Percentiles rank a stretch among this genome's conserved stretches.
Conservation (phyloP, 2,113 vertebrate species). For the Platysteira castanea region DNA sequence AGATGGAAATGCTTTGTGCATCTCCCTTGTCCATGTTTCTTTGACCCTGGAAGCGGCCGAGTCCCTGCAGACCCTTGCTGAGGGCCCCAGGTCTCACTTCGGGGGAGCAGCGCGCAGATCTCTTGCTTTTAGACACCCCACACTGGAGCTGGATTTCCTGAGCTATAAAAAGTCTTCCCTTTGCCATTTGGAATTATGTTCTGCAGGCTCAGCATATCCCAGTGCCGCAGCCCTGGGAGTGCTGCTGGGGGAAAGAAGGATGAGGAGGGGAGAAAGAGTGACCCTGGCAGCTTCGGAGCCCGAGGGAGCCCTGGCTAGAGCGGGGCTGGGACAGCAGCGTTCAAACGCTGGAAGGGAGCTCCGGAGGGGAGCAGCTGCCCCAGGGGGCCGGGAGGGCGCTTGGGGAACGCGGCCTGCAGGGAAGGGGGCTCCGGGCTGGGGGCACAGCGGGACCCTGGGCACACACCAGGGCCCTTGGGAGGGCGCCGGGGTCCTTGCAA, state of each 20-base stretch:
- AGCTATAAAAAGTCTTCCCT: constrained; percentile 69
- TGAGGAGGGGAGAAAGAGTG: fast-evolving
- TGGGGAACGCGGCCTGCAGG: fast-evolving
- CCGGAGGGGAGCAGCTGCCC: not conserved
- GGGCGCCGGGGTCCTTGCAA: fast-evolving
- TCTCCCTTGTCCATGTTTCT: fast-evolving
- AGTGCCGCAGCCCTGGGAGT: not conserved
- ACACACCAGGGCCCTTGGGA: not conserved
- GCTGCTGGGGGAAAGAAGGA: not conserved
- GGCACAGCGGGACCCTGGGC: not conserved
- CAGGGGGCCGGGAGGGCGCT: too few species aligned
- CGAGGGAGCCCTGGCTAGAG: fast-evolving
- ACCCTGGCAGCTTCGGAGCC: not conserved
- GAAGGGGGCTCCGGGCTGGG: not conserved
- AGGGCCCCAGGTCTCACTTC: not conserved
- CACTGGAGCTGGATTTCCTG: not conserved
- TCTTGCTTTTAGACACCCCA: not conserved
- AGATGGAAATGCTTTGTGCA: not conserved
- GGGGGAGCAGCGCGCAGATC: fast-evolving
- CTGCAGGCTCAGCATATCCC: constrained; percentile 54
- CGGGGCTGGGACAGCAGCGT: not conserved
- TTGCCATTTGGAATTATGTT: constrained; percentile 67
- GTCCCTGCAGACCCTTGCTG: not conserved
- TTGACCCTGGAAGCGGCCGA: fast-evolving
- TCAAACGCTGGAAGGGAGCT: not conserved